Base-by-base conservation (phyloP, 2,113 vertebrate genomes). In the Rattus rattus region DNA sequence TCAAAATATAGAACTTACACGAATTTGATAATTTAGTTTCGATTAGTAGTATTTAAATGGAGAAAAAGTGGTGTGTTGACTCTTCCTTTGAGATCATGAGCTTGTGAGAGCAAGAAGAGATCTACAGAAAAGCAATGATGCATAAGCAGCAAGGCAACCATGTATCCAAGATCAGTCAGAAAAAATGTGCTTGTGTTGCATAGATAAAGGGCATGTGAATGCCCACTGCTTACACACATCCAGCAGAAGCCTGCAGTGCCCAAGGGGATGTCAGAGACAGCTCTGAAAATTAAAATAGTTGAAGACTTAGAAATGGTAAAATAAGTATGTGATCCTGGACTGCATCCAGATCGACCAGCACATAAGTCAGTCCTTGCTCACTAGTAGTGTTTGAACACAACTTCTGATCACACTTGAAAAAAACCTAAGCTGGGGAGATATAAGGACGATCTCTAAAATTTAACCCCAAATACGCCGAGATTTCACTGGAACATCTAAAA, bases 21-120 rank as follows among this genome's bases (percentile, higher is more conserved):
- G n/a, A 56, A 49, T 67, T 83, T 20, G 13, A 73, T 72, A 49
- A 4, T 28, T 8, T 8, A 43, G 70, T 65, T 39, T 77, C 6
- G 91, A 52, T 4, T 79, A 30, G 39, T 36, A 89, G 20, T 8
- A 79, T 72, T 75, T 30, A 67, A 28, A 36, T 33, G 8, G 43
- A 69, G 2, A 47, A 30, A 76, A 24, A 2, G 0, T 1, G 39
- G 0, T 7, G 2, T 2, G 39, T 83, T 59, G 20, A 33, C 5
- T 52, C 9, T 4, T 47, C 7, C 3, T 24, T 16, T 67, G 63
- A 88, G 63, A 43, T 89, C 47, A 49, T 11, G 7, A 20, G 17
- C 11, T 24, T 79, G 7, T 30, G 33, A 84, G 19, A 70, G 19
- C 26, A 11, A 52, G 19, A 4, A 83, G 49, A 28, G 8, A 65